A percentile compares a stretch with the other conserved stretches of the same genome.
phyloP scores from a whole-genome alignment of 2,797 vertebrate species.

The Lepus oiostolus region DNA sequence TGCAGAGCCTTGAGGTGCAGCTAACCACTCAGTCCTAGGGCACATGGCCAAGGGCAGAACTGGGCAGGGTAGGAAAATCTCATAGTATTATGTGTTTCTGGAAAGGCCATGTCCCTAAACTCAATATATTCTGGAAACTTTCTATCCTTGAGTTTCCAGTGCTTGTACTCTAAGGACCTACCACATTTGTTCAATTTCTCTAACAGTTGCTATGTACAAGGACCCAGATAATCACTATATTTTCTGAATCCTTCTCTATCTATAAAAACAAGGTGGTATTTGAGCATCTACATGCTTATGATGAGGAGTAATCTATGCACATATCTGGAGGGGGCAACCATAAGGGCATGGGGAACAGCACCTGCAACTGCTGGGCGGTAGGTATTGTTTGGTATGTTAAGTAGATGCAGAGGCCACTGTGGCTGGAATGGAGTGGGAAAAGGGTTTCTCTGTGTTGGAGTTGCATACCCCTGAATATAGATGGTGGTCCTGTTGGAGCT shows the following conservation, averaged over 20 bases:
- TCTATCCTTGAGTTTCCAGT: background rate
- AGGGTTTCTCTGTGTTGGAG: background rate
- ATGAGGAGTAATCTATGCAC: background rate
- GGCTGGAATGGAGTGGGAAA: background rate
- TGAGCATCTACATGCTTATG: background rate
- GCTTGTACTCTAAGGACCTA: background rate
- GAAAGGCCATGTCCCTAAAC: background rate
- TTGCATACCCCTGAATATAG: rapidly evolving
- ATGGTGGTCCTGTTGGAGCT: too few relatives aligned
- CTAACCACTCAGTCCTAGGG: background rate
- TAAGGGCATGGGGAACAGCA: background rate
- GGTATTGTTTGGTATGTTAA: background rate
- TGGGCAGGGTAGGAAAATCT: background rate
- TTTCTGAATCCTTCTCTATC: background rate
- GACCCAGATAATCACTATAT: background rate
- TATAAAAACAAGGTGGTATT: background rate
- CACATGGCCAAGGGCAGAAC: background rate
- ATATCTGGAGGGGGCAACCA: background rate
- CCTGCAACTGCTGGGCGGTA: background rate
- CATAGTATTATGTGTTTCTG: background rate
- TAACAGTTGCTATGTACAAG: background rate
- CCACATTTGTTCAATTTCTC: background rate
- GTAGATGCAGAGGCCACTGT: background rate
- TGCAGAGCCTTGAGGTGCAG: background rate
- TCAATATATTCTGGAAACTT: background rate